Percentiles rank a stretch among this genome's conserved stretches.
Evolutionary conservation across 2,797 vertebrate genomes (phyloP).

Genomic region (Characodon lateralis): DNA sequence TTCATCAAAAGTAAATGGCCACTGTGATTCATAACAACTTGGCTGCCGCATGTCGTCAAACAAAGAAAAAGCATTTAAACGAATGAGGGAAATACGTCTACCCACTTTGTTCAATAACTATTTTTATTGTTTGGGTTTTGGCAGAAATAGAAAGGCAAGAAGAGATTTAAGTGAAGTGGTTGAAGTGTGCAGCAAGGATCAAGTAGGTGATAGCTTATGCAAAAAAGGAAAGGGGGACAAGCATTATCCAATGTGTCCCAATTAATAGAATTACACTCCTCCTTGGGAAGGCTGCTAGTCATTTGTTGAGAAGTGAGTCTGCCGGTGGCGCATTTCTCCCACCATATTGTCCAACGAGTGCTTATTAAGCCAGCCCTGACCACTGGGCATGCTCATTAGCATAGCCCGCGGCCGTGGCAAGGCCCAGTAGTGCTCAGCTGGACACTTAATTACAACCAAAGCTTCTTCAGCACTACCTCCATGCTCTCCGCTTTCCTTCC

Average conservation of each 20-base stretch:
- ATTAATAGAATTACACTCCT: constrained; percentile 82
- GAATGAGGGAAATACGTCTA: constrained; percentile 20
- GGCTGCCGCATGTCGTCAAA: constrained; percentile 46
- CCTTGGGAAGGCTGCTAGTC: constrained; percentile 75
- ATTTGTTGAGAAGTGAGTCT: constrained; percentile 71
- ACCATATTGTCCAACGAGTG: constrained; percentile 79
- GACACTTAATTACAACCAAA: constrained; percentile 82
- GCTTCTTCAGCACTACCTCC: constrained; percentile 67
- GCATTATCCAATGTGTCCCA: constrained; percentile 71
- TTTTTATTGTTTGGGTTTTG: constrained; percentile 32
- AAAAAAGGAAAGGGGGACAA: constrained; percentile 51
- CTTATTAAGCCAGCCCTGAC: constrained; percentile 82
- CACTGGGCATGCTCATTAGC: constrained; percentile 81
- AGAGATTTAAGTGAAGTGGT: constrained; percentile 6
- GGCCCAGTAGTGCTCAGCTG: constrained; percentile 74
- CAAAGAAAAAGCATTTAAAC: constrained; percentile 34
- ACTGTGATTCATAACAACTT: neutral
- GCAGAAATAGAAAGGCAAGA: constrained; percentile 1
- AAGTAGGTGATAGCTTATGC: constrained; percentile 55
- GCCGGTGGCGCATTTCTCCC: constrained; percentile 68
- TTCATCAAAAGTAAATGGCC: neutral
- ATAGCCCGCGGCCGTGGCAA: constrained; percentile 81
- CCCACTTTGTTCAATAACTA: constrained; percentile 24
- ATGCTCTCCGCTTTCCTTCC: constrained; percentile 60
- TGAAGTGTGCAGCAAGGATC: constrained; percentile 33